These are phyloP conservation scores for Caenorhabditis remanei DNA, from an alignment of 1,140 invertebrate genomes.

Conservation along the genomic window DNA sequence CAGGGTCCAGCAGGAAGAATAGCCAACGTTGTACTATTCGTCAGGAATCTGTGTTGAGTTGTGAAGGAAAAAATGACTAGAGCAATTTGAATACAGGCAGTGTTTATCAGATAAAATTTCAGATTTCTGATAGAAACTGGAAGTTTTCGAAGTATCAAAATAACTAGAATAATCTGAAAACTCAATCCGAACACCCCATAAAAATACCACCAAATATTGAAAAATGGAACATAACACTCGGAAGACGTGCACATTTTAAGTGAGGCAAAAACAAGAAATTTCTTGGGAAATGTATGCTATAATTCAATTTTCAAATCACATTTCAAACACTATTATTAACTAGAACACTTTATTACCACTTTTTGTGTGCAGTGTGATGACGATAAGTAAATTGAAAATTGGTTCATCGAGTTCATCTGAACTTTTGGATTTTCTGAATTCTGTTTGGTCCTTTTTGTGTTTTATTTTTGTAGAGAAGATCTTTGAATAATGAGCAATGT, in stretches of 20 bases:
- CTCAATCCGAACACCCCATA: not conserved
- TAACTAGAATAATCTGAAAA: not conserved
- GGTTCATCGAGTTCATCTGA: not conserved
- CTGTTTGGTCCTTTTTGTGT: too few relatives aligned
- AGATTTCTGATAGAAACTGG: not conserved
- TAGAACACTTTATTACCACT: not conserved
- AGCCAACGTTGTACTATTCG: not conserved
- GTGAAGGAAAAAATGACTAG: not conserved
- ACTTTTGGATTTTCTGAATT: not conserved
- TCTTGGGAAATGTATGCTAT: not conserved
- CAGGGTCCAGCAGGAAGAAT: conserved; percentile 1
- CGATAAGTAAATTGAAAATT: not conserved
- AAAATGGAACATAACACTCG: conserved; percentile 1
- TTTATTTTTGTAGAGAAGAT: too few relatives aligned
- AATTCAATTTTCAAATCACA: conserved; percentile 1
- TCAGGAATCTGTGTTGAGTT: not conserved
- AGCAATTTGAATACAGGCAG: not conserved
- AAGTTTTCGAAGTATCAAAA: conserved; percentile 11
- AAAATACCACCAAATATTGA: conserved; percentile 11
- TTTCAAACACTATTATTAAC: conserved; percentile 38
- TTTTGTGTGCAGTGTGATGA: not conserved
- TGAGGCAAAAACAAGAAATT: not conserved
- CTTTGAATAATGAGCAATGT: too few relatives aligned
- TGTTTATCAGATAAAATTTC: conserved; percentile 13
- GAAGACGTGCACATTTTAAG: conserved; percentile 17